Evolutionary conservation across 2,113 vertebrate species (phyloP), one percentile per base, ranked within the genome.

Genomic region (Pseudorectes ferrugineus): DNA sequence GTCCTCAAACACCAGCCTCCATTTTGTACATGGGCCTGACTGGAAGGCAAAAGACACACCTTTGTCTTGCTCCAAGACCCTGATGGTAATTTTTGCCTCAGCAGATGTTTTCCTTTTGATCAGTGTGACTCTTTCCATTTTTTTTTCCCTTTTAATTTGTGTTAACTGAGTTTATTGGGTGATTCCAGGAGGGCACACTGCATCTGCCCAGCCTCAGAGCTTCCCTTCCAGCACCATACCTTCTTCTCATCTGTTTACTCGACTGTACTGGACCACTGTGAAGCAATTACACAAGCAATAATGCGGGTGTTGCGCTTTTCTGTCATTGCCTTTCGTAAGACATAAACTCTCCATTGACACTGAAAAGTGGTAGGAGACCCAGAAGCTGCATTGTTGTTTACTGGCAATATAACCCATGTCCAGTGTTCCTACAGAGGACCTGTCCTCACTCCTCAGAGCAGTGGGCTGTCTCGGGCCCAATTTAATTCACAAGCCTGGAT

Each of bases 211-310:
- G 36, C 28, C 38, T 94, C 79, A 73, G 85, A 90, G n/a, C 73
- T 81, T 86, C 57, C 45, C 45, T 85, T 72, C 67, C 85, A 91
- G 70, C 35, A 54, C 28, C 36, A n/a, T 11, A 19, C 8, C 68
- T 51, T n/a, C 55, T 35, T 65, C 55, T 76, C 46, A 4, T 79
- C 52, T 59, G 7, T 87, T 94, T 70, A 54, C 33, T 19, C 51
- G 54, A 17, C 38, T 48, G 38, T 33, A 40, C 76, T 93, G 70
- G 58, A 94, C 75, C 85, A 95, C 88, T 89, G 88, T 90, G 87
- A 93, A 82, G 65, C 76, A 73, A 46, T 57, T n/a, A 21, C 51
- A 86, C 24, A 21, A 92, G 89, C 86, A 93, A 78, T 96, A 96
- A 85, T 4, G 2, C 0, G 3, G 20, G 36, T 40, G 57, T 51